Base-by-base conservation (phyloP, 2,113 vertebrate genomes). In the Arizona elegans region DNA sequence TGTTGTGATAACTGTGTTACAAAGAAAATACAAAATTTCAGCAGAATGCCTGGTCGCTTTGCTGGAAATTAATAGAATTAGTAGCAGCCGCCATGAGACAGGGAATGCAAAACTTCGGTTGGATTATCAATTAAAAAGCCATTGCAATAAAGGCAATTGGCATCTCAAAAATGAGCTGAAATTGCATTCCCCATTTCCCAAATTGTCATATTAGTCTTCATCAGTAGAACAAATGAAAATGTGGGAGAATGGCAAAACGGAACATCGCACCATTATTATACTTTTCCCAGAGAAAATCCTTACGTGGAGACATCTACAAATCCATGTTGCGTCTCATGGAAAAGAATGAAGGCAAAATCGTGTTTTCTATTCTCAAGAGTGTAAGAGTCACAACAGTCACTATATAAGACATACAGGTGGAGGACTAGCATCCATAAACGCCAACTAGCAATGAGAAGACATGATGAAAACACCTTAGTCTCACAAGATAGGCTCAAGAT, bases 241-340 rank as follows among this genome's bases (percentile, higher is more conserved):
- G 97, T 93, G 96, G 93, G 92, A 97, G 92, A 97, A 86, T 96
- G 96, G 96, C 95, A 97, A 97, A 94, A 95, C 94, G 93, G 97
- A 97, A 97, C 96, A 96, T 97, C 94, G 95, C 96, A 95, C 94
- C 91, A 97, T 97, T 98, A 97, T 97, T 97, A 97, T 97, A 97
- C 29, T 65, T 96, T 97, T 97, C 94, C 95, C 96, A 0, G 96
- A 97, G 98, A 97, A 94, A 97, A 97, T 96, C 97, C 91, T 91
- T 86, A 21, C 95, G 26, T 33, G 65, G 5, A 33, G 65, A 75
- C 1, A 5, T 70, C 26, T 70, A 70, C 65, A 33, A 33, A 75
- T 33, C n/a, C 13, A 2, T 17, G 65, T 6, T 75, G 17, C 8
- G 33, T 70, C 29, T 17, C n/a, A 1, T 70, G 29, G 0, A 15